phyloP scores from a whole-genome alignment of 2,888 invertebrate genomes.

The Zaprionus obscuricornis region DNA sequence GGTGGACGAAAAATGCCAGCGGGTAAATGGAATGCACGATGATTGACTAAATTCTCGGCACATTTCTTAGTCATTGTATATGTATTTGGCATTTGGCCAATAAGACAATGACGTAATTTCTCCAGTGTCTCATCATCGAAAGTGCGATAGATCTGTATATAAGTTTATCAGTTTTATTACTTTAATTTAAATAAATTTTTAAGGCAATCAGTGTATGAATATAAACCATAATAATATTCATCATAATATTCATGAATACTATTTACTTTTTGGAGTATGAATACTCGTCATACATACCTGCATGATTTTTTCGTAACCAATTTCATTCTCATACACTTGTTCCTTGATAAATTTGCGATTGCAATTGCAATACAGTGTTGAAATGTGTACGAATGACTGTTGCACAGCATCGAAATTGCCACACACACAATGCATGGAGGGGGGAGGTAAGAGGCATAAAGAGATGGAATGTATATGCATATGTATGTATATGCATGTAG shows the following conservation, averaged over 20 bases:
- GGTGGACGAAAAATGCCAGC: constrained; percentile 84
- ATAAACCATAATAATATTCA: constrained; percentile 39
- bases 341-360: constrained; percentile 83
- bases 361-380: constrained; percentile 84
- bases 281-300: constrained; percentile 73
- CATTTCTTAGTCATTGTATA: constrained; percentile 84
- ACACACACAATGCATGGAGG: too few species aligned
- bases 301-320: constrained; percentile 84
- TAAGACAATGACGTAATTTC: constrained; percentile 81
- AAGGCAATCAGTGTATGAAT: constrained; percentile 38
- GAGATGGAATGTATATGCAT: too few species aligned
- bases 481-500: too few species aligned
- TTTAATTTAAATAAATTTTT: constrained; percentile 50
- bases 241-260: constrained; percentile 39
- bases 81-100: constrained; percentile 83
- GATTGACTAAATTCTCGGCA: constrained; percentile 83
- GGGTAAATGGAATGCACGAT: constrained; percentile 81
- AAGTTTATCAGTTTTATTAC: not conserved
- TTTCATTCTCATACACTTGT: constrained; percentile 83
- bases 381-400: constrained; percentile 83
- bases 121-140: constrained; percentile 82
- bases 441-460: too few species aligned
- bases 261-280: constrained; percentile 12
- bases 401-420: constrained; percentile 3
- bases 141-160: constrained; percentile 80